phyloP scores from a whole-genome alignment of 2,888 invertebrate species.

The Actias luna region DNA sequence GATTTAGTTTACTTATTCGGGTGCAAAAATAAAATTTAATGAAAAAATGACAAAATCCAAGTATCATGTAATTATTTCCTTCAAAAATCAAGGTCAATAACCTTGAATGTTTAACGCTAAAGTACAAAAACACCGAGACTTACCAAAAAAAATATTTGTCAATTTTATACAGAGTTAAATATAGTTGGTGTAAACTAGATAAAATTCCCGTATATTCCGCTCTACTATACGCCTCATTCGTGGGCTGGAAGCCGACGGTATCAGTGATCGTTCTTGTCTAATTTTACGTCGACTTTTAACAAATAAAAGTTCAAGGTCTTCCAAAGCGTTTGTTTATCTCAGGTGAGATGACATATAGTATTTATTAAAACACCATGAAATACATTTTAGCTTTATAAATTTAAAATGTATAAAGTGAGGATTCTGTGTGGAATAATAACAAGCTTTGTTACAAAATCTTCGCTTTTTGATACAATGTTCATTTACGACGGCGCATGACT shows the following conservation, averaged over 20 bases:
- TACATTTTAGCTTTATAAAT: neutral
- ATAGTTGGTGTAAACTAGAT: slow-evolving; percentile 63
- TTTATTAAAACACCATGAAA: slow-evolving; percentile 3
- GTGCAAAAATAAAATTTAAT: neutral
- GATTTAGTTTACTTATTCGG: neutral
- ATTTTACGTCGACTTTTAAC: slow-evolving; percentile 39
- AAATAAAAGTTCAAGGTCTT: slow-evolving; percentile 70
- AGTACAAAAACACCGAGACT: slow-evolving; percentile 23
- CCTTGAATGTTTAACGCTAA: slow-evolving; percentile 23
- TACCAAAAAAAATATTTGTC: slow-evolving; percentile 44
- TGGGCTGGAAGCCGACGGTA: slow-evolving; percentile 52
- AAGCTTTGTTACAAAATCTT: slow-evolving; percentile 3
- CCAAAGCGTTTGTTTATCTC: slow-evolving; percentile 44
- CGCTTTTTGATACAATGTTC: slow-evolving; percentile 4
- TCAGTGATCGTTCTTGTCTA: slow-evolving; percentile 36
- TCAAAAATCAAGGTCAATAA: slow-evolving; percentile 35
- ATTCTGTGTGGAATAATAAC: slow-evolving; percentile 4
- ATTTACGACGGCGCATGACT: slow-evolving; percentile 9
- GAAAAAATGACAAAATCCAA: neutral
- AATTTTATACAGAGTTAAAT: slow-evolving; percentile 56
- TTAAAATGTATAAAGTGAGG: neutral
- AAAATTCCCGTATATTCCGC: slow-evolving; percentile 60
- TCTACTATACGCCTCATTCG: slow-evolving; percentile 57
- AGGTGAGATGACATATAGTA: slow-evolving; percentile 46
- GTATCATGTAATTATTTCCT: slow-evolving; percentile 17